These are phyloP conservation scores for Setophaga kirtlandii DNA, from an alignment of 2,113 vertebrate genomes.

Conservation along the genomic window DNA sequence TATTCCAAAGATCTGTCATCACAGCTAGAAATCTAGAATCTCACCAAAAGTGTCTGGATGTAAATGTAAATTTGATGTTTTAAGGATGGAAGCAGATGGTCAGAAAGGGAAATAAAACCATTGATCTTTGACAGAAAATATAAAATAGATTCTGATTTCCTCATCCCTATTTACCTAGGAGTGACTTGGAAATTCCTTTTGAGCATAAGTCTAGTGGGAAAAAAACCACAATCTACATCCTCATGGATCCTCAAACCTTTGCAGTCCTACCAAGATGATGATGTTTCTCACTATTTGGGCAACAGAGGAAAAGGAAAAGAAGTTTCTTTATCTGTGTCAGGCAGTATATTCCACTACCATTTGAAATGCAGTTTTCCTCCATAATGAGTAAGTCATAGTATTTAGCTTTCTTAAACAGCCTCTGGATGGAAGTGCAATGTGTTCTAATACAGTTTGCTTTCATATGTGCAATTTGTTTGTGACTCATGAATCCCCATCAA, in stretches of 20 bases:
- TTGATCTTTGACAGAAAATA: not conserved
- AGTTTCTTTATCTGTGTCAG: not conserved
- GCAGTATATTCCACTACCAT: not conserved
- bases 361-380: conserved; percentile 14
- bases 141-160: not conserved
- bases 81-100: not conserved
- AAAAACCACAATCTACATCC: not conserved
- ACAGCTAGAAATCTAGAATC: not conserved
- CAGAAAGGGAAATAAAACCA: not conserved
- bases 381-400: not conserved
- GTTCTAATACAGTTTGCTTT: conserved; percentile 62
- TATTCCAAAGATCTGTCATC: not conserved
- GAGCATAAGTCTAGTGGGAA: not conserved
- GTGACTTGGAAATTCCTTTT: not conserved
- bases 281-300: not conserved
- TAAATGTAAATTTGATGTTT: not conserved
- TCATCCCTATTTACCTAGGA: not conserved
- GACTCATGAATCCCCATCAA: conserved; percentile 64
- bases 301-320: not conserved
- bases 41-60: not conserved
- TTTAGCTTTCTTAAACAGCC: conserved; percentile 18
- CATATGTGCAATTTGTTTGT: conserved; percentile 66
- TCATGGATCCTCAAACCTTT: not conserved
- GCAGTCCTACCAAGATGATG: not conserved
- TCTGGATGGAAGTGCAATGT: conserved; percentile 61